These are phyloP conservation scores for Lysandra bellargus DNA, from an alignment of 2,888 invertebrate genomes.

Conservation along the genomic window DNA sequence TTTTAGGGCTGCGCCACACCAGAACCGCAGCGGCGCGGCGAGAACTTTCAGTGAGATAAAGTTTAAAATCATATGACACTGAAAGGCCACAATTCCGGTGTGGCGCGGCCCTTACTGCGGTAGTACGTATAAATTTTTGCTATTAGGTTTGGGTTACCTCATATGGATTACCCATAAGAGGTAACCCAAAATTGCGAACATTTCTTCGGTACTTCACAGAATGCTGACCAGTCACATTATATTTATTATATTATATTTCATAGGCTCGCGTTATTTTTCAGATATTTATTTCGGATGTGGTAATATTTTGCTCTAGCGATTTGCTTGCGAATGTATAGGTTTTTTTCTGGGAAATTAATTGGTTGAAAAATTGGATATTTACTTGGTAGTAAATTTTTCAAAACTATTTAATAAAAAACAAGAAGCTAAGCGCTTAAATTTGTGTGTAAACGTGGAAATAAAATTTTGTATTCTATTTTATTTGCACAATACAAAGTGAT, in stretches of 20 bases:
- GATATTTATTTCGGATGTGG: not conserved
- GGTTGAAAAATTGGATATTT: not conserved
- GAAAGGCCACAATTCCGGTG: no score
- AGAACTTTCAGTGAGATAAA: no score
- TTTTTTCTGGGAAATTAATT: conserved; percentile 9
- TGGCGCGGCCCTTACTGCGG: no score
- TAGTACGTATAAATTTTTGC: not conserved
- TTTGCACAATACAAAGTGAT: no score
- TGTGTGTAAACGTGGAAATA: not conserved
- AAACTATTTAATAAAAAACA: not conserved
- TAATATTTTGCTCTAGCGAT: conserved; percentile 37
- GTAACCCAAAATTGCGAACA: not conserved
- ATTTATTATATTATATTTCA: not conserved
- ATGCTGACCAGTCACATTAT: conserved; percentile 26
- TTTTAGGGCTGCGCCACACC: no score
- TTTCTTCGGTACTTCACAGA: conserved; percentile 17
- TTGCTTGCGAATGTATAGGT: conserved; percentile 40
- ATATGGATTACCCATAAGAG: no score
- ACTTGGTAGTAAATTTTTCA: no score
- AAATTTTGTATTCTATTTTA: not conserved
- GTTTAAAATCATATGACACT: no score
- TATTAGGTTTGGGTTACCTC: no score
- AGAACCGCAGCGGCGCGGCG: no score
- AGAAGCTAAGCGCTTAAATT: not conserved
- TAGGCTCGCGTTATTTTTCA: conserved; percentile 31